A percentile compares a stretch with the other conserved stretches of the same genome.
These are phyloP conservation scores for Neoscelio sp. DNA, from an alignment of 2,888 invertebrate genomes.

Conservation along the genomic window DNA sequence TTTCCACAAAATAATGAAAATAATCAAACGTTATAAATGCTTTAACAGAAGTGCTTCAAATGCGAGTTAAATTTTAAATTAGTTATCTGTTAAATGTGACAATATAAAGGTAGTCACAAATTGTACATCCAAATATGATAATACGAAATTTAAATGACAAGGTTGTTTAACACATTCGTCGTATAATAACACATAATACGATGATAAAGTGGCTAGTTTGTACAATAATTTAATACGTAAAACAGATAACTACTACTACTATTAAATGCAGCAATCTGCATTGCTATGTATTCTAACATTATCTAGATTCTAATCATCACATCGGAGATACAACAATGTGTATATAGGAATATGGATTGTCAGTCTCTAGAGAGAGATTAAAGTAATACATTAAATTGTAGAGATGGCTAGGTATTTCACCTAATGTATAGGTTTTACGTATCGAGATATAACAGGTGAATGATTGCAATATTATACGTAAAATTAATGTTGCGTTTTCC, in stretches of 20 bases:
- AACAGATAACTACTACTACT: constrained; percentile 29
- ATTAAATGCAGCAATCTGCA: constrained; percentile 39
- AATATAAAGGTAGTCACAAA: no score
- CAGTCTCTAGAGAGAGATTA: constrained; percentile 40
- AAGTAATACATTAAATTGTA: constrained; percentile 43
- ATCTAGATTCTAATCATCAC: constrained; percentile 55
- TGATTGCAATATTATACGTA: constrained; percentile 35
- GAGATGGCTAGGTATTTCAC: constrained; percentile 14
- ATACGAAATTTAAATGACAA: constrained; percentile 12
- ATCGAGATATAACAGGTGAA: constrained; percentile 28
- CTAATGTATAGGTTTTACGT: constrained; percentile 13
- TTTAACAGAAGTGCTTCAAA: no score
- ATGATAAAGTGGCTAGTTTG: constrained; percentile 8
- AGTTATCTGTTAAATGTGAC: not conserved
- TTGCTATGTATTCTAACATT: constrained; percentile 44
- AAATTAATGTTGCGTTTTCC: constrained; percentile 18
- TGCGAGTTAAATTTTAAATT: not conserved
- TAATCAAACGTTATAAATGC: no score
- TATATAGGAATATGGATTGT: constrained; percentile 20
- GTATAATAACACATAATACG: constrained; percentile 8
- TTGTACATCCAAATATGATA: not conserved
- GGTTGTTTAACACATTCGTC: not conserved
- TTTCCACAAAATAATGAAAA: no score
- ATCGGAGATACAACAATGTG: constrained; percentile 39
- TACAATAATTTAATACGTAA: constrained; percentile 43